Base-by-base conservation (phyloP, 2,113 vertebrate species). In the Thymallus thymallus region DNA sequence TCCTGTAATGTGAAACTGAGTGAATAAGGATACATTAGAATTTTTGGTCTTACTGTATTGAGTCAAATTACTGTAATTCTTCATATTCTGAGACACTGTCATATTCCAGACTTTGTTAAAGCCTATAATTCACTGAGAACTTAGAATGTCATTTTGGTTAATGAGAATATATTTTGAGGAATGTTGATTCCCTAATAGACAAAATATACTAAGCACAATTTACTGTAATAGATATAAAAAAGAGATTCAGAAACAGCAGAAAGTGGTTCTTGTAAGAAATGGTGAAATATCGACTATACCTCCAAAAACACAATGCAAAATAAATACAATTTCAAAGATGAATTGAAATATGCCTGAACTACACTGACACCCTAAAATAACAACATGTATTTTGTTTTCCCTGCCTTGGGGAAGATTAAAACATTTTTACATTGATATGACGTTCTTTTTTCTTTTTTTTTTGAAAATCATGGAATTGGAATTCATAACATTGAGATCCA, bases 1-100 rank as follows among this genome's bases (percentile, higher is more conserved):
- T 91, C 90, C 76, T 92, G 89, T 67, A 89, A 64, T 3, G 83
- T 90, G 76, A 88, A 91, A 79, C 93, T 92, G 86, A 71, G 73
- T 76, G 69, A 76, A 71, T 75, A 73, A 80, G 1, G 12, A 69
- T 0, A 69, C 30, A 66, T 78, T 75, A 73, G 73, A 10, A 30
- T 74, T 60, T 32, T 58, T 22, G 46, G 48, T n/a, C 2, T 9
- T 14, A 23, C 16, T 58, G 55, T 58, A 58, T 13, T 30, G 74
- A 48, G 46, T 48, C 35, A 41, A 10, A 41, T 41, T 41, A 4
- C 48, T 51, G 12, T 51, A 14, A 51, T 51, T 16, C 12, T 16
- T 51, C 12, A 51, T 18, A 51, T 51, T 51, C 48, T 51, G 13
- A 16, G 16, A 51, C 13, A 51, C 48, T 16, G 13, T 51, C 48